Evolutionary conservation across 1,140 invertebrate genomes (phyloP), one percentile per base, ranked within the genome.

Genomic region (Papilio polyxenes): DNA sequence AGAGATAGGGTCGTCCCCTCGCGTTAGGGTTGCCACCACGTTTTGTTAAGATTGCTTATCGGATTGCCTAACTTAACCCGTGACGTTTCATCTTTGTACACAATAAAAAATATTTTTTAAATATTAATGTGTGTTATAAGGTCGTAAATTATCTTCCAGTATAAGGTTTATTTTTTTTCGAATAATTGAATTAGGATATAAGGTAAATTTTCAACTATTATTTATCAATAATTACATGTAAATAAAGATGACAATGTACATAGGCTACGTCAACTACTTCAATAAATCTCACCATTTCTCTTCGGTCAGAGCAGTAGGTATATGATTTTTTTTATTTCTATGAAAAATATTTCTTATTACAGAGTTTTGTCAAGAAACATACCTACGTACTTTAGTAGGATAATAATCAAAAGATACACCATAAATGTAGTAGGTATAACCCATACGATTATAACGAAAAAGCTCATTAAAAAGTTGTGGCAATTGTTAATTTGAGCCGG

Each of bases 391-490:
- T 37, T 72, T 37, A 15, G 31, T 72, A 37, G 31, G 65, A 40
- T 15, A 65, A 2, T 69, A 69, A 37, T 37, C 40, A 40, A 72
- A 72, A 72, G 31, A 31, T 65, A 23, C 20, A 59, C 56, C 11
- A 65, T 31, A 65, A 65, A 62, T 51, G 74, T 51, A 82, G 53
- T 15, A 65, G 72, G 51, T 31, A 31, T 82, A 40, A 40, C 49
- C 49, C 69, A 87, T 88, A 89, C 84, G 80, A 86, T 88, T 87
- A 86, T 72, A 40, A 72, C 11, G 31, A 40, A 89, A 90, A 89
- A 87, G 86, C 90, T 91, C 88, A 90, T 93, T 92, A 91, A 91
- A 90, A 92, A 92, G 87, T 91, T 86, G 83, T 86, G 84, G 80
- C 84, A 83, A 88, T 88, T 87, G 88, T 92, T 92, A 92, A 90